Base-by-base conservation (phyloP, 2,113 vertebrate genomes). In the Saiga tatarica region DNA sequence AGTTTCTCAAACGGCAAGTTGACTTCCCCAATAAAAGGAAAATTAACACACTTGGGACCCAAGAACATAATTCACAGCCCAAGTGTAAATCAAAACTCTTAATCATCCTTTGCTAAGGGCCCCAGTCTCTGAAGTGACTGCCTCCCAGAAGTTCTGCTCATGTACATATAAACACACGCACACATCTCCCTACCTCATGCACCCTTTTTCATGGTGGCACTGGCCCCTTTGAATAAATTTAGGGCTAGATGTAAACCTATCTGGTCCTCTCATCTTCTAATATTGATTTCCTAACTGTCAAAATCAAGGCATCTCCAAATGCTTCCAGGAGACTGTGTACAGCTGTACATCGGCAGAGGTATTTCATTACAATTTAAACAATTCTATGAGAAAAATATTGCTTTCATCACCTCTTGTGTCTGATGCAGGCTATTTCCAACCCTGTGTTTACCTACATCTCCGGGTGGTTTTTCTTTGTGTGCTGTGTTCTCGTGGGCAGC, bases 341-440 rank as follows among this genome's bases (percentile, higher is more conserved):
- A 74, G 52, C 19, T 89, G 71, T 59, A 50, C 28, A 33, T 95
- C 33, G 23, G 13, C 7, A 42, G 64, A 97, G 90, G 76, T 92
- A 96, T 92, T 94, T 79, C 47, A 36, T 50, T 78, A 15, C n/a
- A 91, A 42, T 60, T 17, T 96, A 79, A 95, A 94, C 21, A 67
- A n/a, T 19, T 67, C 7, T 57, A 83, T 64, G 13, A 76, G 45
- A 67, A 84, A 88, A 79, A 33, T 17, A 67, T 85, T 94, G 84
- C 26, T 95, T 60, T 39, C 10, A 15, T 57, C 36, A 95, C 47
- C 15, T 93, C 62, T 82, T 87, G 1, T 50, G 64, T 81, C 86
- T 57, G 33, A 52, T 85, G 57, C 7, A 26, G 21, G 4, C 15
- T 42, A 26, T 91, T 39, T 87, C 10, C 71, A 67, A 13, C 36